phyloP scores from a whole-genome alignment of 1,140 invertebrate genomes.

The Aradophagus sp. region DNA sequence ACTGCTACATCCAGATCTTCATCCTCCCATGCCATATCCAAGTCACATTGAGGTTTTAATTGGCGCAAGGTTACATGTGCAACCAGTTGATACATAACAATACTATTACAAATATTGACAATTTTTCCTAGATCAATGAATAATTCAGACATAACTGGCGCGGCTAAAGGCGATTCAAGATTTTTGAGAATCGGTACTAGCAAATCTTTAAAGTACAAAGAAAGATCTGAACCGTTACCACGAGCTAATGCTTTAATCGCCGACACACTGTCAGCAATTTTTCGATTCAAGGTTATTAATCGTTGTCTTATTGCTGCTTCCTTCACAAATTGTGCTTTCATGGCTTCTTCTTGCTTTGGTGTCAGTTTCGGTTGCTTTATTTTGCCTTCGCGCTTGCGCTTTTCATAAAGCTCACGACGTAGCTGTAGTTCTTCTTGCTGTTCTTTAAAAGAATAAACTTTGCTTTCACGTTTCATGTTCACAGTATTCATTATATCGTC shows the following conservation, averaged over 20 bases:
- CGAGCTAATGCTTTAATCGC: conserved; percentile 78
- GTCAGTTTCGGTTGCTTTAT: conserved; percentile 85
- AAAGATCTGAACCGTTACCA: conserved; percentile 79
- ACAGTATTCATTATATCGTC: conserved; percentile 80
- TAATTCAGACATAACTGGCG: conserved; percentile 78
- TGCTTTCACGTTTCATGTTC: conserved; percentile 97
- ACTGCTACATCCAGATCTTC: conserved; percentile 80
- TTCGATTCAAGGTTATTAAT: conserved; percentile 79
- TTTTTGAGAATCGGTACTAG: conserved; percentile 79
- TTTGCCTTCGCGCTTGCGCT: conserved; percentile 86
- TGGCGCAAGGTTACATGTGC: conserved; percentile 82
- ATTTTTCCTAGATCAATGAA: conserved; percentile 77
- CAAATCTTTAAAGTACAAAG: conserved; percentile 79
- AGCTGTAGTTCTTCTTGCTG: conserved; percentile 96
- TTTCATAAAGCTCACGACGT: conserved; percentile 93
- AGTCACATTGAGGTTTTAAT: conserved; percentile 85
- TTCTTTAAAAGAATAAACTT: conserved; percentile 97
- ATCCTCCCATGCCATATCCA: conserved; percentile 86
- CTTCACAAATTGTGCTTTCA: conserved; percentile 90
- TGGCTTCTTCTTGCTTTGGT: conserved; percentile 94
- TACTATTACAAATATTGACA: conserved; percentile 74
- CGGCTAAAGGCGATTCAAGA: conserved; percentile 82
- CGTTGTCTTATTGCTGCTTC: conserved; percentile 85
- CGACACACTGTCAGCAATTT: conserved; percentile 78
- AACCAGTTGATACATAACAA: conserved; percentile 77